Percentiles rank a stretch among this genome's conserved stretches.
These are phyloP conservation scores for Rhopalosiphum maidis DNA, from an alignment of 1,140 invertebrate genomes.

Conservation along the genomic window DNA sequence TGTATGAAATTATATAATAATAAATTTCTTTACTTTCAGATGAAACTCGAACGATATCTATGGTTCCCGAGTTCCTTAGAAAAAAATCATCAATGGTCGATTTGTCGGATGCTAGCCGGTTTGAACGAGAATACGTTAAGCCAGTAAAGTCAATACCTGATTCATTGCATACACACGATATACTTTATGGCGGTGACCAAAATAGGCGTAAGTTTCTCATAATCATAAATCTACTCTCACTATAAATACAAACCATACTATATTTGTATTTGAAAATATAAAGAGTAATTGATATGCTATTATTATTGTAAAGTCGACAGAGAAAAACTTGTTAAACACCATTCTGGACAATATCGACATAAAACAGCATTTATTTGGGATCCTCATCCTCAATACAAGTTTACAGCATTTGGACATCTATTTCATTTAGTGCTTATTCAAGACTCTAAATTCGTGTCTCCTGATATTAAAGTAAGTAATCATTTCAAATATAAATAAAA, in stretches of 20 bases:
- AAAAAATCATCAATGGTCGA: slow-evolving; percentile 24
- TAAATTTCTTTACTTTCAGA: slow-evolving; percentile 15
- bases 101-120: neutral
- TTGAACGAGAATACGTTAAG: slow-evolving; percentile 59
- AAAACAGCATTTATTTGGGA: slow-evolving; percentile 72
- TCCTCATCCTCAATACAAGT: slow-evolving; percentile 75
- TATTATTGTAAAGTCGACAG: slow-evolving; percentile 58
- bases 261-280: neutral
- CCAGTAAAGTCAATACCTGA: slow-evolving; percentile 59
- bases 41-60: slow-evolving; percentile 31
- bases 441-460: slow-evolving; percentile 68
- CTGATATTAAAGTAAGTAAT: slow-evolving; percentile 65
- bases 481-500: neutral
- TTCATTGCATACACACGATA: slow-evolving; percentile 59
- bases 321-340: slow-evolving; percentile 63
- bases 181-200: slow-evolving; percentile 58
- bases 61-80: slow-evolving; percentile 25
- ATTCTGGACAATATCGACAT: slow-evolving; percentile 72
- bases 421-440: slow-evolving; percentile 69
- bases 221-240: neutral
- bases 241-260: neutral
- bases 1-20: neutral
- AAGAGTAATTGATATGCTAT: neutral
- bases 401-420: slow-evolving; percentile 69
- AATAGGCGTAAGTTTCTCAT: slow-evolving; percentile 16